phyloP scores from a whole-genome alignment of 2,113 vertebrate genomes.

The Ptyas mucosa region DNA sequence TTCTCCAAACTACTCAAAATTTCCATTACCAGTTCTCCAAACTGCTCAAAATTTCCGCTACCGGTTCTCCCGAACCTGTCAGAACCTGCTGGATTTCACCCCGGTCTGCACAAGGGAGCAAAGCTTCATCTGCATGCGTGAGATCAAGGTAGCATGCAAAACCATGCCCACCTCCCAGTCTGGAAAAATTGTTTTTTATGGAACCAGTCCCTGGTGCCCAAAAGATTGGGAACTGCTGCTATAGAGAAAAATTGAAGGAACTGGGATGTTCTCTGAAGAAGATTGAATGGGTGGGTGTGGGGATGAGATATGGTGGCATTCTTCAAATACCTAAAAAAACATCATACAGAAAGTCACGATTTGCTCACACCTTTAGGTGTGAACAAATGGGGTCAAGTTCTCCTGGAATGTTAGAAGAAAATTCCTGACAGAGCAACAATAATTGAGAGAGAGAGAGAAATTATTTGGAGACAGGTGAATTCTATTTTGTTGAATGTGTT shows the following conservation, averaged over 20 bases:
- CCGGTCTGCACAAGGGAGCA: background rate
- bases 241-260: background rate
- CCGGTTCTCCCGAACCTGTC: too few relatives aligned
- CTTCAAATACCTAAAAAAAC: background rate
- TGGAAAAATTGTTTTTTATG: background rate
- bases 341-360: background rate
- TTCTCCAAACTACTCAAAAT: too few relatives aligned
- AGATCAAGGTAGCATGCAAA: background rate
- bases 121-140: background rate
- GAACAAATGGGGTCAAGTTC: background rate
- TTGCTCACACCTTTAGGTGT: background rate
- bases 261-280: background rate
- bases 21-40: too few relatives aligned
- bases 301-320: background rate
- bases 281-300: background rate
- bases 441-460: background rate
- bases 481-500: background rate
- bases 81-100: too few relatives aligned
- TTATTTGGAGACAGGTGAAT: background rate
- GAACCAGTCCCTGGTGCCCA: background rate
- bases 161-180: background rate
- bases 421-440: background rate
- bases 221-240: background rate
- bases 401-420: background rate
- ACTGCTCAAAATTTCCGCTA: too few relatives aligned